phyloP scores from a whole-genome alignment of 2,113 vertebrate species.

The Ibidorhyncha struthersii region DNA sequence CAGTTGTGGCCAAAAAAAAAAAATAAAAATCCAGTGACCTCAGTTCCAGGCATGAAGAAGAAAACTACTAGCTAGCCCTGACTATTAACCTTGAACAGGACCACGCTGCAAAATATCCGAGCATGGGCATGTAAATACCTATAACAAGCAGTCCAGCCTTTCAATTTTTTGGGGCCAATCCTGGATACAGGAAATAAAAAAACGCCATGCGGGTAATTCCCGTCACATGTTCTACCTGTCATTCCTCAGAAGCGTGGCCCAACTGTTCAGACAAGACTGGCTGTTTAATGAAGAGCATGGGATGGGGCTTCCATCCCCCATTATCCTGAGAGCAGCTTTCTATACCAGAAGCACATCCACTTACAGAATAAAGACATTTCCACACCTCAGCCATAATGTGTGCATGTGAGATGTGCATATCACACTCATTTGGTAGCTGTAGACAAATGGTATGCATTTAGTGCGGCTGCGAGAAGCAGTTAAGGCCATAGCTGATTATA shows the following conservation, averaged over 20 bases:
- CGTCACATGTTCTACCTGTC: neutral
- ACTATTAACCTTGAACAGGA: neutral
- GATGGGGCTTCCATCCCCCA: neutral
- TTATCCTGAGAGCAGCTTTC: neutral
- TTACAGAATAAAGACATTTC: neutral
- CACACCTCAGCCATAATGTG: neutral
- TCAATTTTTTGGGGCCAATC: neutral
- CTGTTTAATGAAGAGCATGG: neutral
- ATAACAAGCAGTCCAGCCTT: neutral
- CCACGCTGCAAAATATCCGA: neutral
- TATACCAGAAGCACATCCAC: neutral
- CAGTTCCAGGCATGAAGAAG: neutral
- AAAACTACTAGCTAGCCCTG: neutral
- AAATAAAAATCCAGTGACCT: neutral
- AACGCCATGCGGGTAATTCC: neutral
- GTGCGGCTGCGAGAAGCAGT: neutral
- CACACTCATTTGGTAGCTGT: accelerated
- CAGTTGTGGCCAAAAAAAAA: neutral
- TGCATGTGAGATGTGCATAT: neutral
- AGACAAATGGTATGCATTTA: neutral
- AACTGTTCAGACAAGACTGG: neutral
- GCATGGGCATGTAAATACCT: neutral
- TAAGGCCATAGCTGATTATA: neutral
- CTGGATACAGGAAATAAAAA: neutral
- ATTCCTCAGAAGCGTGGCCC: neutral